These are phyloP conservation scores for Anorthoa munda DNA, from an alignment of 2,888 invertebrate species.

Conservation along the genomic window DNA sequence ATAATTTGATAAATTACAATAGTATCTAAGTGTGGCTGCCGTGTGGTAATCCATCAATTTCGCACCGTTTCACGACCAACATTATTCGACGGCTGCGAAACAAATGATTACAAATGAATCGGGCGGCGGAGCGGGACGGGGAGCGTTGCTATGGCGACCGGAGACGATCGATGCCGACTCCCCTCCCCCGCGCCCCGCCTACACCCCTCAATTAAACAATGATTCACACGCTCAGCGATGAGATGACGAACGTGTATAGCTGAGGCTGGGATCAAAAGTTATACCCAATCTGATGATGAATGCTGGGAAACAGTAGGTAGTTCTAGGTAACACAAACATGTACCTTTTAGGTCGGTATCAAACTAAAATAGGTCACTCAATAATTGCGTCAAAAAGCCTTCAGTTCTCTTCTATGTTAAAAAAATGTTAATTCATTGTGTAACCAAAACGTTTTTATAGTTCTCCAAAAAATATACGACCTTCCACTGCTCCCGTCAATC, in stretches of 20 bases:
- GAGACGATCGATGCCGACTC: constrained; percentile 88
- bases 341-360: constrained; percentile 1
- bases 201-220: constrained; percentile 88
- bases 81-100: constrained; percentile 88
- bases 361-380: constrained; percentile 15
- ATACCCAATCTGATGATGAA: constrained; percentile 11
- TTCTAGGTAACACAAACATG: background rate
- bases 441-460: constrained; percentile 24
- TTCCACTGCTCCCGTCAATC: constrained; percentile 41
- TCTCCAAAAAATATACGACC: constrained; percentile 42
- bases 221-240: constrained; percentile 87
- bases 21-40: constrained; percentile 66
- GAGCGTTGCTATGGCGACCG: constrained; percentile 84
- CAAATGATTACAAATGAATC: constrained; percentile 91
- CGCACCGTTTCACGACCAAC: constrained; percentile 84
- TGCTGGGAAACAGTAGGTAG: background rate
- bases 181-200: constrained; percentile 74
- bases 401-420: background rate
- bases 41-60: constrained; percentile 85
- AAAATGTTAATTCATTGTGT: background rate
- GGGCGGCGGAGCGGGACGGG: constrained; percentile 73
- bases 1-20: constrained; percentile 68
- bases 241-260: constrained; percentile 80
- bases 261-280: constrained; percentile 49
- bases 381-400: background rate